Base-by-base conservation (phyloP, 2,888 invertebrate genomes). In the Aspidiotus rigidus region DNA sequence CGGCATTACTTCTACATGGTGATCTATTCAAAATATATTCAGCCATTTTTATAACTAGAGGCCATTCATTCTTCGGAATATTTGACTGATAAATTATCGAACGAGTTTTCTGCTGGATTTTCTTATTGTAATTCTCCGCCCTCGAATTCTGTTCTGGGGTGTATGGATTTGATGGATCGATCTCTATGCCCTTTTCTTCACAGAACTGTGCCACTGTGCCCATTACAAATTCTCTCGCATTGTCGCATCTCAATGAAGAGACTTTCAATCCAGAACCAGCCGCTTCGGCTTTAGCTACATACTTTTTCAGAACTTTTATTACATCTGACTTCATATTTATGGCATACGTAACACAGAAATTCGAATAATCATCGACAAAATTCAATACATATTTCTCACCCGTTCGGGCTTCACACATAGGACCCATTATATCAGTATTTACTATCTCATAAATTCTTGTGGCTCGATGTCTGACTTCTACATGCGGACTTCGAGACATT, bases 171-270 rank as follows among this genome's bases (percentile, higher is more conserved):
- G 71, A 64, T 8, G 8, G 17, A 13, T 71, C 63, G 15, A 72
- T 64, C 2, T 17, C 2, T 17, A 72, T 70, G 2, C 70, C 70
- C 13, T 56, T 62, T 17, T 72, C 53, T 42, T 59, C 64, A 17
- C 75, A 67, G 69, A 71, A 74, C 41, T 72, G 71, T 39, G 74
- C 71, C 56, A 76, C 73, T 1, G 10, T 7, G 1, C 56, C 7
- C 17, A 16, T n/a, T 56, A 17, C 56, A 16, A 15, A 56, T 56
- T 56, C 17, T 10, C 17, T 13, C 17, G 56, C 56, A 15, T 56
- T 56, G 49, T 59, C 59, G 7, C 28, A 2, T 39, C 59, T 17
- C 8, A 59, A 11, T 1, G 59, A 17, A 11, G 59, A 3, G 6
- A 49, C 49, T 11, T n/a, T 11, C 10, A 2, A 49, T 13, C n/a